Conservation (phyloP, 2,113 vertebrate species). For the Pongo abelii region DNA sequence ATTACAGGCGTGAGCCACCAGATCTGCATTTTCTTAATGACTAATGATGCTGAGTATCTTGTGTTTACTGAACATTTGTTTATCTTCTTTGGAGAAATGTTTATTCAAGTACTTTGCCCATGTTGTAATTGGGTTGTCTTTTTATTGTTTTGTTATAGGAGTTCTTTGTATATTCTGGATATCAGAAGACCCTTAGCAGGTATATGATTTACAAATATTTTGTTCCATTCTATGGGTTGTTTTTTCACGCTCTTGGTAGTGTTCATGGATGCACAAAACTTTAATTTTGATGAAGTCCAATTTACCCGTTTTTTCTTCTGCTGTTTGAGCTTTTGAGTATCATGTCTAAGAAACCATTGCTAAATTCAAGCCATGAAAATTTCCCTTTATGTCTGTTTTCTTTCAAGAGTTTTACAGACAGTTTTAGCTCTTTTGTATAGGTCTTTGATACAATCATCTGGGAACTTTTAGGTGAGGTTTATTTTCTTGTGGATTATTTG, state of each 20-base stretch:
- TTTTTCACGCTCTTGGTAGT: background rate
- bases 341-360: background rate
- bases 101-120: background rate
- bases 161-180: background rate
- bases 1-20: too few species aligned
- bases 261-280: background rate
- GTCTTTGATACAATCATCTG: background rate
- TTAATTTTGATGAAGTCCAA: background rate
- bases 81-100: background rate
- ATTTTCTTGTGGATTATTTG: conserved; percentile 11
- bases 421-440: background rate
- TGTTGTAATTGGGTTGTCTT: background rate
- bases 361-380: background rate
- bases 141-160: background rate
- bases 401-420: background rate
- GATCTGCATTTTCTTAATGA: background rate
- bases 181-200: background rate
- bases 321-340: background rate
- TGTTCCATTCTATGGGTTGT: background rate
- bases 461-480: background rate
- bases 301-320: background rate
- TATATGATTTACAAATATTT: background rate
- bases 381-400: background rate
- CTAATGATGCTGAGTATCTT: background rate
- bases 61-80: background rate